Conservation (phyloP, 2,797 vertebrate species). For the Nothura maculosa region DNA sequence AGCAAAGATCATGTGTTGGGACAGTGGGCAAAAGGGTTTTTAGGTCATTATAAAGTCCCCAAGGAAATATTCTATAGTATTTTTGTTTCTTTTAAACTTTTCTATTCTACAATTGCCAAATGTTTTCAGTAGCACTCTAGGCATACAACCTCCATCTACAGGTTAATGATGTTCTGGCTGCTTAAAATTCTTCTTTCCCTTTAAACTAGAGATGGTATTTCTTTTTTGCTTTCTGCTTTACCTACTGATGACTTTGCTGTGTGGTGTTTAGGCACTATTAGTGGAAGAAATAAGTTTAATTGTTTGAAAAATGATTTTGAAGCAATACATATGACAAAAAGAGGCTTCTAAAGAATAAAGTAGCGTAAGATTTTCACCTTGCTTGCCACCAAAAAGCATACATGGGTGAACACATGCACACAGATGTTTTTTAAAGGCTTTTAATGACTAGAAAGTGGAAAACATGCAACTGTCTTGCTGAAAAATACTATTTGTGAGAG, state of each 20-base stretch:
- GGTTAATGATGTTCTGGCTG: background rate
- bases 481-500: background rate
- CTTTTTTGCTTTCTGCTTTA: background rate
- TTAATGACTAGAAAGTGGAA: background rate
- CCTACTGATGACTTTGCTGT: background rate
- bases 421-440: background rate
- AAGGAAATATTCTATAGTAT: background rate
- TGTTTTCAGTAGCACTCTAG: background rate
- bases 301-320: background rate
- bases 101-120: background rate
- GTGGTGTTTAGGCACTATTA: background rate
- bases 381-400: background rate
- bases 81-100: background rate
- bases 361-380: background rate
- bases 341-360: background rate
- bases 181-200: background rate
- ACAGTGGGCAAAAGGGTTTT: conserved; percentile 53
- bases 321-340: background rate
- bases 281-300: background rate
- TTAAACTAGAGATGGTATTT: background rate
- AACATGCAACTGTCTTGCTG: background rate
- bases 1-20: conserved; percentile 31
- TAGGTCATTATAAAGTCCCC: background rate
- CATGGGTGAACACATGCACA: background rate
- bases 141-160: background rate